Base-by-base conservation (phyloP, 2,113 vertebrate genomes). In the Cettia cetti region DNA sequence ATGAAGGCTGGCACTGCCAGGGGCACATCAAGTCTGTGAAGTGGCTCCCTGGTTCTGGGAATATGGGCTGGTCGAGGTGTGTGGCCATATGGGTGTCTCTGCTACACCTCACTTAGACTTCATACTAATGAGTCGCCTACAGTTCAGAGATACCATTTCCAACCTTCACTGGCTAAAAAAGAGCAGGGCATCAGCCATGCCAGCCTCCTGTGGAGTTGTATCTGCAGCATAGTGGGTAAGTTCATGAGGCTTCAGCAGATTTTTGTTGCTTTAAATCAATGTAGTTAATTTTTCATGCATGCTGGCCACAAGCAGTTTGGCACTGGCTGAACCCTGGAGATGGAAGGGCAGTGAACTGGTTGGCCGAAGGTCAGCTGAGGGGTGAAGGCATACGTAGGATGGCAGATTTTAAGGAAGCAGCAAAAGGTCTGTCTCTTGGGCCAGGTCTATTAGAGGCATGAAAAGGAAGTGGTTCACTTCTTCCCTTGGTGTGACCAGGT, bases 91-190 rank as follows among this genome's bases (percentile, higher is more conserved):
- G 0, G 21, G 21, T 44, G 18, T 39, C 22, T 53, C 19, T 64
- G 42, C 61, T 82, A 1, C 2, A 7, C 13, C 60, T 94, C 0
- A 1, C 57, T 47, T 44, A 69, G 40, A 15, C 53, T 47, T 57
- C 9, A 6, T 49, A 3, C 10, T 54, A 8, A 10, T 3, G 21
- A 39, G 45, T 45, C 0, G 0, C 11, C 52, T 27, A 6, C 22
- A 4, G 24, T 27, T 69, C 45, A 24, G 68, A 69, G 69, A 6
- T 44, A 18, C 4, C 16, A 30, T 26, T 70, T 20, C n/a, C 23
- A 72, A 0, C 37, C 27, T 45, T 56, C 12, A 2, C 27, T 61
- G 63, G 37, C 31, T 74, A 10, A 52, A 52, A 44, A 44, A 63
- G 27, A 42, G 35, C 35, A 60, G 57, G 35, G 16, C 24, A 27